Evolutionary conservation across 2,113 vertebrate species (phyloP).

Genomic region (Orthonyx spaldingii): DNA sequence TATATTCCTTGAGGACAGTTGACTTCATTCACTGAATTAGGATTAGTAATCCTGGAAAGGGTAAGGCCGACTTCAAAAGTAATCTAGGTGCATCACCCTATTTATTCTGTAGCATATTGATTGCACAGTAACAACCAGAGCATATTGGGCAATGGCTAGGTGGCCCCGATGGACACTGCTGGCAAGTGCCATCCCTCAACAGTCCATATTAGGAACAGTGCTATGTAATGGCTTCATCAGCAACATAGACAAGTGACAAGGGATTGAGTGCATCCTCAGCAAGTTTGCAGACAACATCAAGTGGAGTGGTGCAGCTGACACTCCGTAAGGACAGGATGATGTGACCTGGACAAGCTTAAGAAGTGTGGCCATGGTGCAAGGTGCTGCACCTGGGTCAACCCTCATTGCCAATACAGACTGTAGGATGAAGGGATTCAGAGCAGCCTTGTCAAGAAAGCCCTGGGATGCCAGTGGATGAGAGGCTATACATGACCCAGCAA

Average conservation of each 20-base stretch:
- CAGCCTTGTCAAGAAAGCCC: too few species aligned
- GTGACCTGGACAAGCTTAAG: background rate
- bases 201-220: fast-evolving
- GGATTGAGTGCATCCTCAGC: background rate
- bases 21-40: background rate
- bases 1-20: background rate
- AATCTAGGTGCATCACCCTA: background rate
- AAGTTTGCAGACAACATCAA: background rate
- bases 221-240: background rate
- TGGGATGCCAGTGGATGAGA: background rate
- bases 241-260: background rate
- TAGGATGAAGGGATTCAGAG: background rate
- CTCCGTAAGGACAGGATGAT: background rate
- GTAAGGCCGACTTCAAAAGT: background rate
- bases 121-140: background rate
- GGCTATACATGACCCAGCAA: background rate
- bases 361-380: background rate
- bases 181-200: background rate
- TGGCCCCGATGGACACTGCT: background rate
- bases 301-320: background rate
- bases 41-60: background rate
- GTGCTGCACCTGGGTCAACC: background rate
- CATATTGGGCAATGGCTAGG: background rate
- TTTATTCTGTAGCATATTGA: background rate
- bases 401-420: background rate